Evolutionary conservation across 1,140 invertebrate genomes (phyloP), one percentile per base, ranked within the genome.

Genomic region (Penaeus indicus): DNA sequence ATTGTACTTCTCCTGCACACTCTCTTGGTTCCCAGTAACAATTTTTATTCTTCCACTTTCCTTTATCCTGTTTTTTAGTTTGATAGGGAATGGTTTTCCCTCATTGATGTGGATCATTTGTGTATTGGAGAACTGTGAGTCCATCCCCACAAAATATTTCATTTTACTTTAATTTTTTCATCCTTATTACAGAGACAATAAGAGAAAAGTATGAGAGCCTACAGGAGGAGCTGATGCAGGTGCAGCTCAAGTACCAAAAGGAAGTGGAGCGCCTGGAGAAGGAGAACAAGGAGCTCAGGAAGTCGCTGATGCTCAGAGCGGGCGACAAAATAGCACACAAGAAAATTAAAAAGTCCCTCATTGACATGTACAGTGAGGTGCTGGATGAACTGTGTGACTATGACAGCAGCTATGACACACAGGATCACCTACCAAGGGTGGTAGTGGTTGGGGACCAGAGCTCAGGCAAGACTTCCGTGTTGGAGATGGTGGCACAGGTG

Each of bases 361-460:
- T 99, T 91, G 99, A 99, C 93, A 99, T 99, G 98, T 99, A 99
- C 93, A 99, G 97, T 38, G 91, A 99, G 90, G 98, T 99, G n/a
- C 92, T 99, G 85, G 99, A 99, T 94, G 98, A 99, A 93, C 93
- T 99, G 18, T 96, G 95, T 67, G 97, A 97, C 90, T 99, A 97
- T 93, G 97, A 98, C 92, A 96, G 95, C 89, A 95, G 96, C 88
- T 99, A 99, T 92, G 97, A 97, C 85, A 97, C 97, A 86, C 96
- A 98, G 84, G 99, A 99, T 94, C 97, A 99, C 93, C 94, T 99
- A 86, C 99, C 99, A 0, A 94, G 98, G 91, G 98, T 99, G 64
- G 98, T 99, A 75, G 99, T 99, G n/a, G 98, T 99, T 27, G 99
- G 99, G 0, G 99, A 99, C 94, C 99, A 99, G 94, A 99, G 98